These are phyloP conservation scores for Polydrusus cervinus DNA, from an alignment of 2,888 invertebrate species.

Conservation along the genomic window DNA sequence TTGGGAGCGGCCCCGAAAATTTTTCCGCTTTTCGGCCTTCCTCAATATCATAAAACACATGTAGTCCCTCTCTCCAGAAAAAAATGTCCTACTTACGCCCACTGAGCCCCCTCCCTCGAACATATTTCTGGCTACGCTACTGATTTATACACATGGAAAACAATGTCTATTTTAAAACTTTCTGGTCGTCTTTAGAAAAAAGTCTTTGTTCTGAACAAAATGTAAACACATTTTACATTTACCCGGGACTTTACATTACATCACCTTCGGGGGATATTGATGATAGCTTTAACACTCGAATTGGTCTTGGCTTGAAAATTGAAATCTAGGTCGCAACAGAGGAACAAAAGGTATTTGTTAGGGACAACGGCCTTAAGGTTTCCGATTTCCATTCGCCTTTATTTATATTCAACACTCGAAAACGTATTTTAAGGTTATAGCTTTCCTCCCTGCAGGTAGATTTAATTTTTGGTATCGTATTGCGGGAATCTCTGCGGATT, in stretches of 20 bases:
- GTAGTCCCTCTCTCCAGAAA: too few species aligned
- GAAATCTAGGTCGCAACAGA: slow-evolving; percentile 3
- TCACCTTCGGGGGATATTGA: neutral
- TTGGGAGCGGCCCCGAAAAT: too few species aligned
- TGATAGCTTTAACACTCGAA: neutral
- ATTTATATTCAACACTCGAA: slow-evolving; percentile 15
- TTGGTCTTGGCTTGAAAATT: slow-evolving; percentile 9
- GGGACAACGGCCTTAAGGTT: slow-evolving; percentile 8
- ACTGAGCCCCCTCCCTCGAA: too few species aligned
- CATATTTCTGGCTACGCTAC: too few species aligned
- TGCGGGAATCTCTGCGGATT: neutral
- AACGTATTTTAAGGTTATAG: slow-evolving; percentile 12
- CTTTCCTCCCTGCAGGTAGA: slow-evolving; percentile 7
- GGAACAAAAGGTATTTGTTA: slow-evolving; percentile 13
- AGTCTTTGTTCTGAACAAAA: too few species aligned
- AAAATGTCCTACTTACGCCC: too few species aligned
- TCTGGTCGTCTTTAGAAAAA: too few species aligned
- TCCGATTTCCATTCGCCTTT: slow-evolving; percentile 19
- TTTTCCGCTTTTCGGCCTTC: too few species aligned
- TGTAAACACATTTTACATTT: too few species aligned
- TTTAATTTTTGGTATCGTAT: slow-evolving; percentile 10
- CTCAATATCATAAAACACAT: too few species aligned
- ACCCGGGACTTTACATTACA: neutral
- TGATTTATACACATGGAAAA: too few species aligned
- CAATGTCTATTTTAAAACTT: too few species aligned